Base-by-base conservation (phyloP, 1,140 invertebrate genomes). In the Drosophila subpulchrella region DNA sequence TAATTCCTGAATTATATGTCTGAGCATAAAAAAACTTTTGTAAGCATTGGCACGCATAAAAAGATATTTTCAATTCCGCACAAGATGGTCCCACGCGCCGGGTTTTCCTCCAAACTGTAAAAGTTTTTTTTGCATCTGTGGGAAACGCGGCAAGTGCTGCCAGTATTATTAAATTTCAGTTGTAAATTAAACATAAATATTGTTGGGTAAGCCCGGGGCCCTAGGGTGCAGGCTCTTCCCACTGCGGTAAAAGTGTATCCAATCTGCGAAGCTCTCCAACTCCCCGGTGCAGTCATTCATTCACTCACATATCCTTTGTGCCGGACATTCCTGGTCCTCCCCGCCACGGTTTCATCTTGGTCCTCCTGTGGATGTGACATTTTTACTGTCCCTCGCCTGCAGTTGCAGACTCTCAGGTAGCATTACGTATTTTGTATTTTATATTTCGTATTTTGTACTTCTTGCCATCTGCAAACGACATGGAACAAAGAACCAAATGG, bases 141-240 rank as follows among this genome's bases (percentile, higher is more conserved):
- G 75, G 72, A 83, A 55, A 42, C 56, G 50, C 38, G 61, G 71
- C 80, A 78, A 82, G 46, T 65, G 81, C 39, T 65, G 73, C 47
- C 46, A 80, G 84, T 70, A 78, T 82, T 71, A 58, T 70, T 63
- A 60, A 80, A 84, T 80, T 80, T 79, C 56, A 42, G 58, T 68
- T 76, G 72, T 79, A 62, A 79, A 88, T 86, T 86, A 78, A 85
- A 78, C 82, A 85, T 82, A 88, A 85, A 88, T 85, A 82, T 77
- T 77, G 74, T 56, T 44, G 63, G 27, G 41, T 30, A 17, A 57
- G 73, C 56, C 36, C 41, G 44, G 44, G 6, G 41, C 56, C 74
- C 61, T 38, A 17, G 56, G 71, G 70, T 53, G 60, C 46, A 27
- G 27, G 27, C 4, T 10, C 38, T 36, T 13, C 32, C 24, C 11